phyloP scores from a whole-genome alignment of 2,113 vertebrate species.

The Cyphomyrus plagiostoma region DNA sequence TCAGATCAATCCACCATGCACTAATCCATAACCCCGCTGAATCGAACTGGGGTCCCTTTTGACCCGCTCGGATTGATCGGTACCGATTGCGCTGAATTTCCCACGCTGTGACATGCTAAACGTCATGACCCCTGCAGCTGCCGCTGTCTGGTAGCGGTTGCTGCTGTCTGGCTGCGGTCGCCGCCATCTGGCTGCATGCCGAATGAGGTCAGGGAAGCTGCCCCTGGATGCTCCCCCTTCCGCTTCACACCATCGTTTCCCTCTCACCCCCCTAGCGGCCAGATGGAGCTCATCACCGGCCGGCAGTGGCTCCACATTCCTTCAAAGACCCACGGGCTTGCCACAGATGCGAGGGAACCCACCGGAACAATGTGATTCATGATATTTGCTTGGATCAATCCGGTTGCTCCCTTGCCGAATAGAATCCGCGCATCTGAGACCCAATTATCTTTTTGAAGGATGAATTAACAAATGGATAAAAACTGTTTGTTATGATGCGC shows the following conservation, averaged over 20 bases:
- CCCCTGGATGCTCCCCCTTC: not conserved
- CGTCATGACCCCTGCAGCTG: not conserved
- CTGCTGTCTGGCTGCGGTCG: no score
- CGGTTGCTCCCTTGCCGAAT: not conserved
- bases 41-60: not conserved
- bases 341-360: not conserved
- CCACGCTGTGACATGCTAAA: not conserved
- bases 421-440: not conserved
- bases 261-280: not conserved
- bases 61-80: not conserved
- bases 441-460: slow-evolving; percentile 12
- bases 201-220: not conserved
- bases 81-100: not conserved
- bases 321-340: not conserved
- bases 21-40: slow-evolving; percentile 8
- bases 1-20: slow-evolving; percentile 40
- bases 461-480: not conserved
- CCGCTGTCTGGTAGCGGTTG: not conserved
- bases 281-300: not conserved
- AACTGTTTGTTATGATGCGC: not conserved
- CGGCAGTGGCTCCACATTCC: not conserved
- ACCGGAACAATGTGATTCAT: not conserved
- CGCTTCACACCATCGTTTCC: not conserved
- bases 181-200: not conserved
- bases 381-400: not conserved